Percentiles rank a stretch among this genome's conserved stretches.
Conservation (phyloP, 2,888 invertebrate species). For the Dolomedes plantarius region DNA sequence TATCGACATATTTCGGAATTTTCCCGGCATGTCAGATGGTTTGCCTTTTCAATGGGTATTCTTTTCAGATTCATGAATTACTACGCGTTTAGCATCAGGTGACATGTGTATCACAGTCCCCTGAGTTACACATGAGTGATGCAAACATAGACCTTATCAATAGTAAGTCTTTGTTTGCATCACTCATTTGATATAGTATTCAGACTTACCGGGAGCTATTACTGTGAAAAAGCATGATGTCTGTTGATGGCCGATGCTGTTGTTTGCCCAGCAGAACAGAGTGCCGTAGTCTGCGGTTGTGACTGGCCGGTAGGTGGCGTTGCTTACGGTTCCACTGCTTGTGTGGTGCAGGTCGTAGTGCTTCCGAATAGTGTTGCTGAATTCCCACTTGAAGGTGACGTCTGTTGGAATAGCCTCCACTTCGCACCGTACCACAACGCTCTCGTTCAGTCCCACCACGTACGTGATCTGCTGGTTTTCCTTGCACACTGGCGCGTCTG, state of each 20-base stretch:
- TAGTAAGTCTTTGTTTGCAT: too few species aligned
- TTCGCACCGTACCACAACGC: slow-evolving; percentile 57
- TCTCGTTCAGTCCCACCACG: slow-evolving; percentile 50
- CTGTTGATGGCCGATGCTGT: slow-evolving; percentile 64
- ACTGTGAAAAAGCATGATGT: slow-evolving; percentile 66
- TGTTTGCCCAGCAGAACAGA: slow-evolving; percentile 67
- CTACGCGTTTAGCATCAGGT: too few species aligned
- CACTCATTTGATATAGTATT: too few species aligned
- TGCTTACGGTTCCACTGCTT: slow-evolving; percentile 54
- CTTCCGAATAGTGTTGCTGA: slow-evolving; percentile 67
- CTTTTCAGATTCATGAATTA: too few species aligned
- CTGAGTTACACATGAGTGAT: too few species aligned
- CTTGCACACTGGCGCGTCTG: slow-evolving; percentile 62
- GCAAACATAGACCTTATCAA: too few species aligned
- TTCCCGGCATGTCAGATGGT: too few species aligned
- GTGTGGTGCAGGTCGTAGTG: slow-evolving; percentile 61
- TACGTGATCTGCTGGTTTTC: slow-evolving; percentile 65
- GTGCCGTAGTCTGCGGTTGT: slow-evolving; percentile 56
- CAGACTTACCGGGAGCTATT: slow-evolving; percentile 60
- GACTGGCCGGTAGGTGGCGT: slow-evolving; percentile 54
- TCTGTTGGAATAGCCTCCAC: slow-evolving; percentile 58
- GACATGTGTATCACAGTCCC: too few species aligned
- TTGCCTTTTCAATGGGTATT: too few species aligned
- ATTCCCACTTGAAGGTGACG: slow-evolving; percentile 67
- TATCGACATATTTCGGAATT: too few species aligned